Percentiles rank a stretch among this genome's conserved stretches.
Conservation (phyloP, 2,888 invertebrate species). For the Zele albiditarsus region DNA sequence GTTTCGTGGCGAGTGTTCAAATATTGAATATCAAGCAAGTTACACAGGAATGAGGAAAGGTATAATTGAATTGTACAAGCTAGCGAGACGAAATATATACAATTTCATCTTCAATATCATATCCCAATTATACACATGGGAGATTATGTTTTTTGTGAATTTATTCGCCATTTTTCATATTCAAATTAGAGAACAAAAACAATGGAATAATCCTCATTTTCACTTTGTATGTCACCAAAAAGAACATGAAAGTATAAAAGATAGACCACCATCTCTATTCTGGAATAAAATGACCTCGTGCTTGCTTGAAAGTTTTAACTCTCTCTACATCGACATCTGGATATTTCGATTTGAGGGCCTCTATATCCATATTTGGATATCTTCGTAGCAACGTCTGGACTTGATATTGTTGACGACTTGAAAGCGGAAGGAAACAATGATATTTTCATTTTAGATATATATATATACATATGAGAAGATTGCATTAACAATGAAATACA, state of each 20-base stretch:
- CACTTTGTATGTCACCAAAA: too few relatives aligned
- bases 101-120: slow-evolving; percentile 47
- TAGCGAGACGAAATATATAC: slow-evolving; percentile 55
- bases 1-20: background rate
- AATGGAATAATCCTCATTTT: too few relatives aligned
- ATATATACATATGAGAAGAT: too few relatives aligned
- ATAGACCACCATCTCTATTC: background rate
- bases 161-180: background rate
- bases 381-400: slow-evolving; percentile 75
- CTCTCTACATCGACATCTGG: slow-evolving; percentile 85
- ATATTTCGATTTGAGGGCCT: slow-evolving; percentile 81
- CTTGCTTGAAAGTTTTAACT: slow-evolving; percentile 76
- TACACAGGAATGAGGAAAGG: slow-evolving; percentile 43
- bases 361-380: slow-evolving; percentile 85
- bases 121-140: slow-evolving; percentile 10
- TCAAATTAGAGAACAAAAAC: background rate
- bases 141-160: background rate
- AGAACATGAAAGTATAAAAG: background rate
- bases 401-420: slow-evolving; percentile 63
- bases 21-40: background rate
- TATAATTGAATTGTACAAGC: slow-evolving; percentile 54
- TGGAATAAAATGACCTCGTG: slow-evolving; percentile 78
- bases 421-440: slow-evolving; percentile 47
- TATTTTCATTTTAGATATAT: too few relatives aligned
- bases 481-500: background rate